Conservation (phyloP, 2,888 invertebrate genomes). For the Phortica okadai region DNA sequence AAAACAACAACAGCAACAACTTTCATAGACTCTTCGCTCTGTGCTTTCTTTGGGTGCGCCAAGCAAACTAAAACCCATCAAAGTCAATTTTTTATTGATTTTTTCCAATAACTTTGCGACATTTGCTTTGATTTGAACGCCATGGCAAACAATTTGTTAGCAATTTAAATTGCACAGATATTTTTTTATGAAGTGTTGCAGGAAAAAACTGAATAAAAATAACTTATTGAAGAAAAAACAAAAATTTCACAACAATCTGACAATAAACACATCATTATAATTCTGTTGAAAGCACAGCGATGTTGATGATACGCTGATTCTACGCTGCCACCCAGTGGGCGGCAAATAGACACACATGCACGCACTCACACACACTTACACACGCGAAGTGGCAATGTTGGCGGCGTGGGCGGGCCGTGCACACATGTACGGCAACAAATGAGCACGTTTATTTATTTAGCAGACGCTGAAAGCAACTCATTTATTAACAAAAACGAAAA, state of each 20-base stretch:
- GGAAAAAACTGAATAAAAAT: neutral
- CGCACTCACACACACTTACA: no score
- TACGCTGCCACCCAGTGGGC: neutral
- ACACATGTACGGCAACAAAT: neutral
- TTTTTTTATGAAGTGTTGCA: neutral
- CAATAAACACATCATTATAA: slow-evolving; percentile 15
- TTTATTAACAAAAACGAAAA: neutral
- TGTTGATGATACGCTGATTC: neutral
- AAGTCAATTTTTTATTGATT: slow-evolving; percentile 19
- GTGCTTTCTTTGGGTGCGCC: neutral
- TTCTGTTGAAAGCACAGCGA: neutral
- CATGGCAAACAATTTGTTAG: neutral
- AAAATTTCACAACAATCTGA: neutral
- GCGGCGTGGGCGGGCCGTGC: no score
- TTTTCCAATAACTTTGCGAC: neutral
- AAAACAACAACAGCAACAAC: no score
- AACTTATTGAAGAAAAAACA: neutral
- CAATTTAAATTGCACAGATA: neutral
- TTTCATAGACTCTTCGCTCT: neutral
- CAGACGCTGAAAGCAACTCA: neutral
- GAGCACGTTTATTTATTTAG: slow-evolving; percentile 5
- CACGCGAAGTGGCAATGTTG: no score
- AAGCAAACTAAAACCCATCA: neutral
- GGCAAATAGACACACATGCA: neutral
- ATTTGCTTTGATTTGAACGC: slow-evolving; percentile 17